Evolutionary conservation across 2,888 invertebrate genomes (phyloP), one percentile per base, ranked within the genome.

Genomic region (Cosmia pyralina): DNA sequence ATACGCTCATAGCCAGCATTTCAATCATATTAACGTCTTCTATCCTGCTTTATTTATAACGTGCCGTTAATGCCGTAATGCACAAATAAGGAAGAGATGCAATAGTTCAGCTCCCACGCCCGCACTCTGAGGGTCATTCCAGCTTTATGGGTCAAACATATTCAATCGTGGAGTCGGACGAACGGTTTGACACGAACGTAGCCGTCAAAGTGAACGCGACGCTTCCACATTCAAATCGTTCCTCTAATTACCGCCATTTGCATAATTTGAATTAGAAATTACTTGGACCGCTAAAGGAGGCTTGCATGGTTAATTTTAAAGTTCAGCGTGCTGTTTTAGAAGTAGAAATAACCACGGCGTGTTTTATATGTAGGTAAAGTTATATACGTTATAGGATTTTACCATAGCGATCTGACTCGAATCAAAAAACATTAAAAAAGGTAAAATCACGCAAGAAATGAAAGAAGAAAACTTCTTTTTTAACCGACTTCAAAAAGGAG

Each of bases 61-160:
- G 60, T 70, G 70, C 67, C 34, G 52, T 72, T 77, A 78, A 68
- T 71, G 71, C 64, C 46, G 69, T 77, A 72, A 76, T 78, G 55
- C 77, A 77, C 77, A 82, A 85, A 78, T 85, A 84, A 79, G 82
- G 85, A 82, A 79, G 70, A 82, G 73, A 75, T 77, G 75, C 76
- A 79, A 79, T 77, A 79, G 71, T 68, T 68, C 50, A 68, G 78
- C 79, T 85, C 86, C 84, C 87, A 86, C 87, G 86, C 76, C 75
- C 75, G 63, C n/a, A 73, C 72, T 73, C 67, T 82, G 65, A 75
- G 69, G 84, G 83, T 75, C 77, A 86, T 77, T 84, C 65, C 66
- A 64, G 53, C 63, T 86, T 82, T 83, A 86, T 86, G 76, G 85
- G 84, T 86, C 87, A 86, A 86, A 66, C 80, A 75, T 69, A 87